Percentiles rank a stretch among this genome's conserved stretches.
phyloP scores from a whole-genome alignment of 2,797 vertebrate genomes.

The Carapus acus region DNA sequence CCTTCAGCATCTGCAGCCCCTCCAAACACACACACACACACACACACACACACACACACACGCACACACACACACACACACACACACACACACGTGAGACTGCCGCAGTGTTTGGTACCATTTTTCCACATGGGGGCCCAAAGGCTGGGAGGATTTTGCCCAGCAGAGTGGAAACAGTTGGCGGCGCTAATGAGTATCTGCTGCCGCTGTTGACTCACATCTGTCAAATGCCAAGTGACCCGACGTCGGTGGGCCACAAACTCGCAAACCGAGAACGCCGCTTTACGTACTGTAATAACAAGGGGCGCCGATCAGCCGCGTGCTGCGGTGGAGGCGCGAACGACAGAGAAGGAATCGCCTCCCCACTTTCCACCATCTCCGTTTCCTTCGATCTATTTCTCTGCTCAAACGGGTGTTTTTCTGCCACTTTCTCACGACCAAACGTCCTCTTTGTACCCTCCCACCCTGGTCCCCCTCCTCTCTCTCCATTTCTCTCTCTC shows the following conservation, averaged over 20 bases:
- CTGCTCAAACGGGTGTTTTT: not conserved
- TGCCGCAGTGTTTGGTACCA: slow-evolving; percentile 8
- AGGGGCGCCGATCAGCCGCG: slow-evolving; percentile 28
- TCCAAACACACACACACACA: slow-evolving; percentile 9
- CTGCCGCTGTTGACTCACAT: slow-evolving; percentile 55
- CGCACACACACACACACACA: slow-evolving; percentile 3
- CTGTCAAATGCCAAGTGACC: slow-evolving; percentile 58
- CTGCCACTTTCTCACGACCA: not conserved
- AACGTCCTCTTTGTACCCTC: not conserved
- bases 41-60: slow-evolving; percentile 12
- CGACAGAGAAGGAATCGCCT: slow-evolving; percentile 2
- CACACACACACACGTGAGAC: slow-evolving; percentile 1
- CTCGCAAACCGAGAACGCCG: slow-evolving; percentile 38
- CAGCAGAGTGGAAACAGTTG: slow-evolving; percentile 59
- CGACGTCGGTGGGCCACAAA: slow-evolving; percentile 28
- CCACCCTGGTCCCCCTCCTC: too few species aligned
- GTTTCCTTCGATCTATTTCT: not conserved
- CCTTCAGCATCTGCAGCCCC: slow-evolving; percentile 26
- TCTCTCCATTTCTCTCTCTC: not conserved
- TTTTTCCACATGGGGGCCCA: slow-evolving; percentile 20
- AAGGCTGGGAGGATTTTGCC: slow-evolving; percentile 47
- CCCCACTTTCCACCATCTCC: slow-evolving; percentile 10
- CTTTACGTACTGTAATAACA: slow-evolving; percentile 42
- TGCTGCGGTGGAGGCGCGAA: slow-evolving; percentile 10
- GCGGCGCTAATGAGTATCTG: slow-evolving; percentile 59